Evolutionary conservation across 2,888 invertebrate genomes (phyloP), one percentile per base, ranked within the genome.

Genomic region (Plagodis pulveraria): DNA sequence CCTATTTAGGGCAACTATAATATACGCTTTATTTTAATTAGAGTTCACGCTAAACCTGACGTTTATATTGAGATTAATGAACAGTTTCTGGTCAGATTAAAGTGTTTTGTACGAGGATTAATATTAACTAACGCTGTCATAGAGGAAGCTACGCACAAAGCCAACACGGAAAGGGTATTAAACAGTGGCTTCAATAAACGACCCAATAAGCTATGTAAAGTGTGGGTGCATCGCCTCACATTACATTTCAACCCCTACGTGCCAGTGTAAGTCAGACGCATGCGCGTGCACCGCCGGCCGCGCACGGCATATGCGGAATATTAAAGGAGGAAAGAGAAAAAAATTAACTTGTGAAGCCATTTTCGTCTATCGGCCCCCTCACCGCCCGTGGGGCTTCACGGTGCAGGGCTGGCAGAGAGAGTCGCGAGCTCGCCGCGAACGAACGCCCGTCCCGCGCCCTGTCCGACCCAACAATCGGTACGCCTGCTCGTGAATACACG

Each of bases 311-410:
- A 92, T 92, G 91, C 92, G 91, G 89, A 90, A 89, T 91, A 91
- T 91, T 91, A 91, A 90, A 91, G 92, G 86, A 92, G 88, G 92
- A 92, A 92, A 92, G 92, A 92, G 92, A 92, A 91, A 92, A 91
- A 92, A 91, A 91, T 91, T 91, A 87, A 91, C 89, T 92, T 89
- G 91, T 91, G 91, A 91, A 92, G 91, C 92, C 92, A 91, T 92
- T 92, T 92, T 91, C 91, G 91, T 91, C 88, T 89, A 88, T 88
- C 87, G 84, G 84, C 83, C 89, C 87, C 90, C 87, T 85, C 87
- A 81, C 85, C 84, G 86, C 84, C 81, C 73, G 82, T 84, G 74
- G 84, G 86, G 84, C 81, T 86, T 85, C 85, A 80, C 68, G 80
- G 74, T 81, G 79, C 84, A 81, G 79, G 74, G 80, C 84, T 81